Evolutionary conservation across 2,113 vertebrate species (phyloP).

Genomic region (Chionodraco myersi): DNA sequence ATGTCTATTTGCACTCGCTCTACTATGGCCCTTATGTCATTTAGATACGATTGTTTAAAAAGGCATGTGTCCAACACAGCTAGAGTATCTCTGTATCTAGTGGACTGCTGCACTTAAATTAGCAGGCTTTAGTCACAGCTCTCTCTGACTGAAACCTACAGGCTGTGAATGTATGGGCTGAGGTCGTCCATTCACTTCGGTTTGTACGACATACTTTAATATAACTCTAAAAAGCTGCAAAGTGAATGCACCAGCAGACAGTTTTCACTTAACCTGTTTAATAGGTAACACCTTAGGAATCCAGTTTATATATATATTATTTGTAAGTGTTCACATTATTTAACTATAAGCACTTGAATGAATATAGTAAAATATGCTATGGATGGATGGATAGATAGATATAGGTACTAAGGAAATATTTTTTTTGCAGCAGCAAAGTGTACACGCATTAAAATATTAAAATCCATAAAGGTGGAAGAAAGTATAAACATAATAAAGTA

Average conservation of each 20-base stretch:
- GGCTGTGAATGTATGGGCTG: slow-evolving; percentile 47
- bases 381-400: no score
- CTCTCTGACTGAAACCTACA: slow-evolving; percentile 64
- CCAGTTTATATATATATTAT: not conserved
- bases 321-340: no score
- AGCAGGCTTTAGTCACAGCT: slow-evolving; percentile 75
- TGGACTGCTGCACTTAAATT: slow-evolving; percentile 66
- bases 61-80: slow-evolving; percentile 37
- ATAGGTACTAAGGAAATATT: no score
- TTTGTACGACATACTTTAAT: slow-evolving; percentile 17
- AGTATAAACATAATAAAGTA: no score
- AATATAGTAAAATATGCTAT: no score
- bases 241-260: not conserved
- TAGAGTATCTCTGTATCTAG: slow-evolving; percentile 28
- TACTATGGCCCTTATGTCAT: slow-evolving; percentile 11
- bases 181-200: slow-evolving; percentile 43
- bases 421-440: no score
- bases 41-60: slow-evolving; percentile 39
- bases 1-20: slow-evolving; percentile 34
- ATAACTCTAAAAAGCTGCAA: slow-evolving; percentile 13
- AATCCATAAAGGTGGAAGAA: no score
- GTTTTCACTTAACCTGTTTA: not conserved
- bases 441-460: no score
- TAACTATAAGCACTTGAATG: no score
- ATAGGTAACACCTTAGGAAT: not conserved